These are phyloP conservation scores for Watersipora subatra DNA, from an alignment of 1,140 invertebrate species.

Conservation along the genomic window DNA sequence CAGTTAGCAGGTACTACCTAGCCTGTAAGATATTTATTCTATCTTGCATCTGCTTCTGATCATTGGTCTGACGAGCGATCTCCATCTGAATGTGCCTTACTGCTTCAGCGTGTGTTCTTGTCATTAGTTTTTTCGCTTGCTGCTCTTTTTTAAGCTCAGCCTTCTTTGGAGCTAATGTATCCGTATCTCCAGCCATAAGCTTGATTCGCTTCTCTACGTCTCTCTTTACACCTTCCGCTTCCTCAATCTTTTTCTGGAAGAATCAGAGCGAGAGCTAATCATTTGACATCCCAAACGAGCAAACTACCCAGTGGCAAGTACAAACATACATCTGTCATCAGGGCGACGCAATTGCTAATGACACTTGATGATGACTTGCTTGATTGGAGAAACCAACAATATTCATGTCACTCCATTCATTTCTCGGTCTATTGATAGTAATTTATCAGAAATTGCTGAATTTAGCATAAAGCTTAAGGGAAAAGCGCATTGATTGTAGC, in stretches of 20 bases:
- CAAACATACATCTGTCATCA: no score
- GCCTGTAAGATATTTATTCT: constrained; percentile 25
- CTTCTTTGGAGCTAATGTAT: constrained; percentile 15
- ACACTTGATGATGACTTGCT: no score
- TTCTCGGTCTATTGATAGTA: no score
- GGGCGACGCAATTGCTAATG: no score
- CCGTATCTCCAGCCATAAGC: constrained; percentile 14
- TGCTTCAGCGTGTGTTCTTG: neutral
- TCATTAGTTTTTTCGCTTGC: constrained; percentile 8
- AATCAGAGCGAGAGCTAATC: neutral
- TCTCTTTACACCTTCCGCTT: constrained; percentile 14
- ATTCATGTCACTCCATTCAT: no score
- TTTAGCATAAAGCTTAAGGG: no score
- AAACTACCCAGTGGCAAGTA: no score
- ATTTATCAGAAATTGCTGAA: no score
- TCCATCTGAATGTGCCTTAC: constrained; percentile 5
- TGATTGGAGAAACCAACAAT: no score
- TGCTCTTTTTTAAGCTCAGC: constrained; percentile 13
- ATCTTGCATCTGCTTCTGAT: constrained; percentile 18
- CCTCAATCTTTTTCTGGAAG: constrained; percentile 7
- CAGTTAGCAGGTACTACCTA: no score
- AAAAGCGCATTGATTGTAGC: no score
- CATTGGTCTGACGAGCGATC: constrained; percentile 14
- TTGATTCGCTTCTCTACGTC: constrained; percentile 16
- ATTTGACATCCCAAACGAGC: no score